Base-by-base conservation (phyloP, 2,113 vertebrate species). In the Rana temporaria region DNA sequence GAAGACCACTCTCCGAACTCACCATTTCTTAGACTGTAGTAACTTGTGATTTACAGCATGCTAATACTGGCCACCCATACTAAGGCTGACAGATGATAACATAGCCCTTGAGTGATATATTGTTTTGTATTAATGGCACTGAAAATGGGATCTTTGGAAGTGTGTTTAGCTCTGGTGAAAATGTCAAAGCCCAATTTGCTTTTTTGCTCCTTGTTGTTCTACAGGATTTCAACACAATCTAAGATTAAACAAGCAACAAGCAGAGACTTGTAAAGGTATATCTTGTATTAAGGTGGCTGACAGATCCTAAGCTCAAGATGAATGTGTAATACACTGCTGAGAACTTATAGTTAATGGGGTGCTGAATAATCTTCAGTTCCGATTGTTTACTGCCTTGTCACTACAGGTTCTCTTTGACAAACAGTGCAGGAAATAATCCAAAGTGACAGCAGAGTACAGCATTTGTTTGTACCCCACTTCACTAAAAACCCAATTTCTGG, bases 291-390 rank as follows among this genome's bases (percentile, higher is more conserved):
- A 11, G 18, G 15, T 6, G 24, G 30, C 34, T 84, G 68, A 42
- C 56, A 76, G 38, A 52, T 73, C 34, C 52, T 63, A 3, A 78
- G 24, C 17, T 75, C 4, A 73, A 0, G 9, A 86, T 48, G 84
- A 85, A 83, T 0, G 0, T 34, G 68, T 9, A 19, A 32, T 20
- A 56, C 20, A 81, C 26, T 59, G 76, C 32, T 11, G 17, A 78
- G 55, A 5, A 66, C 34, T 48, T 83, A 59, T 22, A 30, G 34
- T 67, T 66, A 81, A 66, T 79, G 80, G 84, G 9, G 16, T 67
- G 38, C 14, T 57, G 42, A 84, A 18, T 57, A 30, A n/a, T 62
- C 78, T 65, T 66, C 18, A 73, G 34, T 69, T 24, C 17, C 24
- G 11, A 30, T 12, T 55, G 24, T 55, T 38, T 32, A 20, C 42